Conservation (phyloP, 2,113 vertebrate genomes). For the Arenaria interpres region DNA sequence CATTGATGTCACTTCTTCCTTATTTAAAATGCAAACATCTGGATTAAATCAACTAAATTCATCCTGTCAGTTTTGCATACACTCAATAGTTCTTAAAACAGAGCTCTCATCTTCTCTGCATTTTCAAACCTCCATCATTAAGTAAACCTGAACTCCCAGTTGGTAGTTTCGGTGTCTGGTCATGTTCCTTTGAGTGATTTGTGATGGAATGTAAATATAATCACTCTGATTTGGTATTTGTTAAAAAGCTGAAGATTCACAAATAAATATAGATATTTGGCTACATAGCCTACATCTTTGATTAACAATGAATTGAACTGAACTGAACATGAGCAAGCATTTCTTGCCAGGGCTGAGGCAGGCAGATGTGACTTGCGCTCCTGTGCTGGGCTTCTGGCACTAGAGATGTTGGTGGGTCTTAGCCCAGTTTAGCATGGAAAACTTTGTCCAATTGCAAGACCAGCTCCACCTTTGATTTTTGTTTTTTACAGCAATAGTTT, state of each 20-base stretch:
- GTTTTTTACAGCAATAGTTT: background rate
- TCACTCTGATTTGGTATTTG: background rate
- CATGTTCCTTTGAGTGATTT: slow-evolving; percentile 16
- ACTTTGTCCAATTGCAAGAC: background rate
- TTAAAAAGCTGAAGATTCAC: background rate
- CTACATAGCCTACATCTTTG: background rate
- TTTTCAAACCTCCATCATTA: slow-evolving; percentile 17
- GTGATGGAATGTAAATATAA: background rate
- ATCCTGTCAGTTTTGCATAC: background rate
- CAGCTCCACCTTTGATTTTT: background rate
- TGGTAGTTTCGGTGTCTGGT: background rate
- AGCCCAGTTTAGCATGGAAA: background rate
- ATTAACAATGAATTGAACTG: background rate
- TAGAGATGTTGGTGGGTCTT: background rate
- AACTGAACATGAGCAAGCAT: background rate
- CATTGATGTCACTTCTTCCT: slow-evolving; percentile 9
- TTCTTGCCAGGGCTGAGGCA: background rate
- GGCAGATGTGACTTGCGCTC: background rate
- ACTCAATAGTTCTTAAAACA: background rate
- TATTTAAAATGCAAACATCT: slow-evolving; percentile 54
- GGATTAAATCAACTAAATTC: slow-evolving; percentile 48
- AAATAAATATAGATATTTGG: background rate
- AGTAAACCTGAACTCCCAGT: background rate
- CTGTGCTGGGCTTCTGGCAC: background rate
- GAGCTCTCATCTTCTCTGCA: background rate